Evolutionary conservation across 2,113 vertebrate genomes (phyloP).

Genomic region (Spermophilus dauricus): DNA sequence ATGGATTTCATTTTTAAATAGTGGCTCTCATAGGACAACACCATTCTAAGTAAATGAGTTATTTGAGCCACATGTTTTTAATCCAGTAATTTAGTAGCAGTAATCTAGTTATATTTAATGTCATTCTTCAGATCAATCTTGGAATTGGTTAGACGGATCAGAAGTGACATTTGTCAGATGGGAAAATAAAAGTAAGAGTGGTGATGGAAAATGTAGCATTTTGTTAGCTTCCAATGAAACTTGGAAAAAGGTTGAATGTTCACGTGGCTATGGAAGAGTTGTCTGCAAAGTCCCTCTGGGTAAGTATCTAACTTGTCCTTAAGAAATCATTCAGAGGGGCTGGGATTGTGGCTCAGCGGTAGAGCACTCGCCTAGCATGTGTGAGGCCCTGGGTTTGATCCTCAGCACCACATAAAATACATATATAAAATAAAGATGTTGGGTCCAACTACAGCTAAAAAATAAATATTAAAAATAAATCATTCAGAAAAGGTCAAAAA

Average conservation of each 20-base stretch:
- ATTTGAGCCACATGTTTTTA: background rate
- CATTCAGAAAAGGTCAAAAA: background rate
- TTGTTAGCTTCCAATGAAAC: conserved; percentile 90
- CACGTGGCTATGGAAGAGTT: conserved; percentile 89
- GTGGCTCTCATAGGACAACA: background rate
- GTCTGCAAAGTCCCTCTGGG: conserved; percentile 94
- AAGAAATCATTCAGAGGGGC: background rate
- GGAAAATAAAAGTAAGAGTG: conserved; percentile 82
- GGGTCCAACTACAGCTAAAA: too few species aligned
- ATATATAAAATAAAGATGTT: too few species aligned
- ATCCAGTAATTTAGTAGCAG: background rate
- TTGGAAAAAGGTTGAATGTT: conserved; percentile 92
- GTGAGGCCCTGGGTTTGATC: too few species aligned
- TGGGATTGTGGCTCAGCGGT: too few species aligned
- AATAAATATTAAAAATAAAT: background rate
- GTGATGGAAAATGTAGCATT: conserved; percentile 88
- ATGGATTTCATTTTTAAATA: conserved; percentile 40
- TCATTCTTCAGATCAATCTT: conserved; percentile 83
- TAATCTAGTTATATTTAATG: conserved; percentile 28
- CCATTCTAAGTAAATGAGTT: background rate
- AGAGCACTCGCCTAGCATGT: too few species aligned
- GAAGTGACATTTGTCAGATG: conserved; percentile 91
- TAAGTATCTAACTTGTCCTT: conserved; percentile 84
- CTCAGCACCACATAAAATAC: too few species aligned
- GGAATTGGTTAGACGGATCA: conserved; percentile 93